These are phyloP conservation scores for Orgyia antiqua DNA, from an alignment of 2,888 invertebrate species.

Conservation along the genomic window DNA sequence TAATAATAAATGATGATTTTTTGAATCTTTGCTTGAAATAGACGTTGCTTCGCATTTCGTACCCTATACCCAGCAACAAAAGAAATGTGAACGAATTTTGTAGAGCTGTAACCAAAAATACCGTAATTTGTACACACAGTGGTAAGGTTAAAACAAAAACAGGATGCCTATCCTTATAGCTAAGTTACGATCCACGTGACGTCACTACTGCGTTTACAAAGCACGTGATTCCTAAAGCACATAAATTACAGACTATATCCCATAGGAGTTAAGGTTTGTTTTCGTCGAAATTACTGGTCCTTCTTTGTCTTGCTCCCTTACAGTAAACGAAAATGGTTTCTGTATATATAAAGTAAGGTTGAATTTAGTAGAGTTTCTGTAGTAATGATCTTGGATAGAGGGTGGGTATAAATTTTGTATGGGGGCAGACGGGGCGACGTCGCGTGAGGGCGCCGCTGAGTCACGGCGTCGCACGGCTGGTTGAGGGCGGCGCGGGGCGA, in stretches of 20 bases:
- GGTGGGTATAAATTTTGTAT: constrained; percentile 78
- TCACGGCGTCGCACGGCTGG: constrained; percentile 73
- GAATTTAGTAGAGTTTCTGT: constrained; percentile 33
- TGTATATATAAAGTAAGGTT: constrained; percentile 43
- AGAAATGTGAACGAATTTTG: too few species aligned
- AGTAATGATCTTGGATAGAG: constrained; percentile 69
- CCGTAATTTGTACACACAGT: too few species aligned
- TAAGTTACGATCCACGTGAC: too few species aligned
- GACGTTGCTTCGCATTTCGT: too few species aligned
- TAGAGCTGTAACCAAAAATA: too few species aligned
- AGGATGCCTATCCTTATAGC: too few species aligned
- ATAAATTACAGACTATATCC: constrained; percentile 75
- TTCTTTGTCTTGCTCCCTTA: constrained; percentile 62
- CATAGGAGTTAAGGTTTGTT: constrained; percentile 72
- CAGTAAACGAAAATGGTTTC: constrained; percentile 38
- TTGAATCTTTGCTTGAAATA: too few species aligned
- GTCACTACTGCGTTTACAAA: constrained; percentile 63
- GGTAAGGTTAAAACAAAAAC: too few species aligned
- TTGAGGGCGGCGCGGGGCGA: constrained; percentile 45
- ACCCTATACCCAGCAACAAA: too few species aligned
- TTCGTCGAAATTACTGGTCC: constrained; percentile 65
- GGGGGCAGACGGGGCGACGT: constrained; percentile 77
- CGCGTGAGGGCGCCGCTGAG: constrained; percentile 75
- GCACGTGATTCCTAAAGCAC: constrained; percentile 64
- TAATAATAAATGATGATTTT: too few species aligned